Evolutionary conservation across 2,888 invertebrate species (phyloP).

Genomic region (Euzophera pinguis): DNA sequence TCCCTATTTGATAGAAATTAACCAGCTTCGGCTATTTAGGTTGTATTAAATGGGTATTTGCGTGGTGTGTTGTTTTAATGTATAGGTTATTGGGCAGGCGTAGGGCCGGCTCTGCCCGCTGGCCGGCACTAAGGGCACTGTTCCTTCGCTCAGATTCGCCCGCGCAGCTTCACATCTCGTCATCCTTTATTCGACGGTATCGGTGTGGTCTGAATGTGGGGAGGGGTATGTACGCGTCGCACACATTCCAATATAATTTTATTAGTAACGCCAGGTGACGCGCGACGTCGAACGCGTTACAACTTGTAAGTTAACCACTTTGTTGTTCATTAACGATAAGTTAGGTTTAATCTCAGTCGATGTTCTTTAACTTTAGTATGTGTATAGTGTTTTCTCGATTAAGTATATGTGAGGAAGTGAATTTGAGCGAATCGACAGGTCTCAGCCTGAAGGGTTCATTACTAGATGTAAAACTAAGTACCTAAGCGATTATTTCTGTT

Average conservation of each 20-base stretch:
- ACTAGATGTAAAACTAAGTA: slow-evolving; percentile 67
- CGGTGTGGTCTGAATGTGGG: slow-evolving; percentile 33
- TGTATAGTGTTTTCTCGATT: slow-evolving; percentile 73
- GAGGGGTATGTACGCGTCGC: slow-evolving; percentile 54
- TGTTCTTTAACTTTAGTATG: slow-evolving; percentile 73
- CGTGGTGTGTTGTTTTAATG: not conserved
- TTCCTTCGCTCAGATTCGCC: slow-evolving; percentile 69
- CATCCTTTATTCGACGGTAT: slow-evolving; percentile 30
- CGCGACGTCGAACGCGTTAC: slow-evolving; percentile 57
- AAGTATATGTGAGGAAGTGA: slow-evolving; percentile 69
- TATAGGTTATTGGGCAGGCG: not conserved
- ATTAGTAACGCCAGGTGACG: slow-evolving; percentile 58
- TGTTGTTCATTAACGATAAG: slow-evolving; percentile 79
- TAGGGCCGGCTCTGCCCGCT: not conserved
- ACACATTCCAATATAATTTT: slow-evolving; percentile 76
- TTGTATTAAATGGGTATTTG: not conserved
- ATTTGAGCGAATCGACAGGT: slow-evolving; percentile 76
- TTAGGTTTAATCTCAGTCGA: slow-evolving; percentile 76
- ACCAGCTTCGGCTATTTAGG: not conserved
- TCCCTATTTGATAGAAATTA: not conserved
- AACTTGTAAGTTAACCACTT: slow-evolving; percentile 74
- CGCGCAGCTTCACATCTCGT: slow-evolving; percentile 34
- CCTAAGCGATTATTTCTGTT: slow-evolving; percentile 67
- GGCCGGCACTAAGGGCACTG: slow-evolving; percentile 38
- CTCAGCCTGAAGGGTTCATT: slow-evolving; percentile 62